Evolutionary conservation across 1,140 invertebrate species (phyloP).

Genomic region (Bradynema listronoti): DNA sequence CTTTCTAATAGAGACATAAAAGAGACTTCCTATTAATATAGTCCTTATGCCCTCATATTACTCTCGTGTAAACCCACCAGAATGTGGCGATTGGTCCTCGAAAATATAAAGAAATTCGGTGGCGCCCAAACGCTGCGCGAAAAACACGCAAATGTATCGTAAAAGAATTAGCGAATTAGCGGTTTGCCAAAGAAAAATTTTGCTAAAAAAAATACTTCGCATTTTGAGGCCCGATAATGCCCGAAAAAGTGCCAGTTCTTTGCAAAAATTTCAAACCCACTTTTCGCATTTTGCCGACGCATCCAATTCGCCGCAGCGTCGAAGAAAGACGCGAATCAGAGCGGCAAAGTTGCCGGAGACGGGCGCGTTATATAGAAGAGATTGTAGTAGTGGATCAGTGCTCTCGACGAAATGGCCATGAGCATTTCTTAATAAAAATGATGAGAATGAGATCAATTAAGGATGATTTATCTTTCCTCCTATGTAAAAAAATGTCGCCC

Average conservation of each 20-base stretch:
- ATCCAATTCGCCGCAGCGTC: conserved; percentile 71
- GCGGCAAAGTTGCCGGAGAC: conserved; percentile 78
- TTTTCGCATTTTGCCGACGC: conserved; percentile 76
- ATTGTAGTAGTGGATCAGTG: conserved; percentile 69
- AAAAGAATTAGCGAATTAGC: conserved; percentile 87
- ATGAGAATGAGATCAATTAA: background rate
- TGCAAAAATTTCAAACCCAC: conserved; percentile 62
- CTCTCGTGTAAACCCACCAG: too few relatives aligned
- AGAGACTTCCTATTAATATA: too few relatives aligned
- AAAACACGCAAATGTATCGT: conserved; percentile 77
- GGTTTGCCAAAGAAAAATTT: conserved; percentile 84
- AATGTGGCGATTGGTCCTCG: background rate
- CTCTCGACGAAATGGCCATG: conserved; percentile 73
- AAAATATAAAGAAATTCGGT: conserved; percentile 58
- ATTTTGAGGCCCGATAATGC: background rate
- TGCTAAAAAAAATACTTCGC: conserved; percentile 66
- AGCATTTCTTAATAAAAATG: conserved; percentile 65
- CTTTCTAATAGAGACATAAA: too few relatives aligned
- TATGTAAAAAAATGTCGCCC: background rate
- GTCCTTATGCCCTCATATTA: too few relatives aligned
- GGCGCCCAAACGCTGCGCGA: conserved; percentile 67
- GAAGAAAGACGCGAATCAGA: conserved; percentile 74
- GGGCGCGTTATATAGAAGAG: conserved; percentile 71
- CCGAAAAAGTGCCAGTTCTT: background rate
- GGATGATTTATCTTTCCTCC: too few relatives aligned